Base-by-base conservation (phyloP, 2,888 invertebrate genomes). In the Amiota minor region DNA sequence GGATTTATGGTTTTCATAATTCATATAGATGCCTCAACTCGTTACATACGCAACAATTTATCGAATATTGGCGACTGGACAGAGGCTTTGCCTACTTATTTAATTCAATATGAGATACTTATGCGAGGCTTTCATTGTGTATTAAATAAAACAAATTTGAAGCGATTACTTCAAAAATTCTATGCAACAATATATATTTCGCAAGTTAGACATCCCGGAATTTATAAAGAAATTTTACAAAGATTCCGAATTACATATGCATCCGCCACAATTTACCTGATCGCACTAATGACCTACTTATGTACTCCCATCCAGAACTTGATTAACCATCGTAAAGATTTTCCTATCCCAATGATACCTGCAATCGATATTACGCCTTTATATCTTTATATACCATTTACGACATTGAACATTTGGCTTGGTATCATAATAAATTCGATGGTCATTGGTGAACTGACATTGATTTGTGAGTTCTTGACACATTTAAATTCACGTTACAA, bases 401-500 rank as follows among this genome's bases (percentile, higher is more conserved):
- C 82, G 0, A 1, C 81, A 6, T 78, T 75, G 50, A 82, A 82
- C 20, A 64, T 83, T 8, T 88, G 85, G 83, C 74, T 82, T 0
- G 87, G 83, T 3, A 4, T 79, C 0, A 74, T 77, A 35, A 80
- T 84, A 0, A 81, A 74, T n/a, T 73, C 81, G 1, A 76, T 82
- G 73, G 74, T 79, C 0, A 80, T 87, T 35, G 87, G 86, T 0
- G 89, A 88, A 35, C 76, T 79, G 2, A 82, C 78, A 47, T 70
- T 82, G 18, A 46, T 88, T 18, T 80, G 83, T 3, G 79, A 78
- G 14, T 67, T 83, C 16, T 77, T 86, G 62, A 74, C 82, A 23
- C 87, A 88, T 72, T 72, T 88, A 0, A 86, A 83, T 71, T 83
- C 79, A 9, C 87, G 84, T 3, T 88, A 86, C 50, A 2, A 75